Conservation (phyloP, 2,888 invertebrate species). For the Ischnus inquisitorius region DNA sequence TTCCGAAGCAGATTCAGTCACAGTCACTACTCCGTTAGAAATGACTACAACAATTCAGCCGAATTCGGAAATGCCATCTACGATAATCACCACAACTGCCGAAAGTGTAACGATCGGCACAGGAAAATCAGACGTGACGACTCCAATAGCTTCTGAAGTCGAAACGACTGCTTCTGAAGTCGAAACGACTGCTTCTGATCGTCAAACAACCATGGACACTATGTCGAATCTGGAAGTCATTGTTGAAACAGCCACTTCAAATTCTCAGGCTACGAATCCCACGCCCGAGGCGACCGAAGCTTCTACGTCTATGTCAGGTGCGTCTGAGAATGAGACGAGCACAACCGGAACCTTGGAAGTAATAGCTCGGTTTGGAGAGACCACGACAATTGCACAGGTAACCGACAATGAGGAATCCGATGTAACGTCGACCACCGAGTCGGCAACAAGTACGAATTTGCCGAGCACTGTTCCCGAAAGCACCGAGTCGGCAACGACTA, state of each 20-base stretch:
- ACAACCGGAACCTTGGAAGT: constrained; percentile 64
- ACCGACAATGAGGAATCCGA: constrained; percentile 52
- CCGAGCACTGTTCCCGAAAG: constrained; percentile 45
- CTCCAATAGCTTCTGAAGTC: background rate
- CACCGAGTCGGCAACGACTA: too few species aligned
- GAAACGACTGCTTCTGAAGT: background rate
- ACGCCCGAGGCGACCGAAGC: constrained; percentile 50
- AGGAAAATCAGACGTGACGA: background rate
- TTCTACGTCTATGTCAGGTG: constrained; percentile 16
- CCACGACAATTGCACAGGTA: constrained; percentile 63
- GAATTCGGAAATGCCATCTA: constrained; percentile 36
- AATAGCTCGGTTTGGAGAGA: constrained; percentile 61
- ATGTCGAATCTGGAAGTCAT: constrained; percentile 4
- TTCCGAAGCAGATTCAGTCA: constrained; percentile 41
- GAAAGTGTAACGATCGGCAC: constrained; percentile 19
- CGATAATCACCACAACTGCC: constrained; percentile 3
- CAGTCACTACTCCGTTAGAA: constrained; percentile 35
- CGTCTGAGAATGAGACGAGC: constrained; percentile 54
- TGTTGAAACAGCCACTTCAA: constrained; percentile 19
- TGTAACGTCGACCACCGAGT: constrained; percentile 50
- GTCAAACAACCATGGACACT: background rate
- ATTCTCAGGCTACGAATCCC: background rate
- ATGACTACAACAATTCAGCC: constrained; percentile 36
- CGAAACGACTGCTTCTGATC: background rate
- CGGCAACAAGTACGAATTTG: constrained; percentile 57